A percentile compares a stretch with the other conserved stretches of the same genome.
Conservation (phyloP, 2,888 invertebrate genomes). For the Saturnia pavonia region DNA sequence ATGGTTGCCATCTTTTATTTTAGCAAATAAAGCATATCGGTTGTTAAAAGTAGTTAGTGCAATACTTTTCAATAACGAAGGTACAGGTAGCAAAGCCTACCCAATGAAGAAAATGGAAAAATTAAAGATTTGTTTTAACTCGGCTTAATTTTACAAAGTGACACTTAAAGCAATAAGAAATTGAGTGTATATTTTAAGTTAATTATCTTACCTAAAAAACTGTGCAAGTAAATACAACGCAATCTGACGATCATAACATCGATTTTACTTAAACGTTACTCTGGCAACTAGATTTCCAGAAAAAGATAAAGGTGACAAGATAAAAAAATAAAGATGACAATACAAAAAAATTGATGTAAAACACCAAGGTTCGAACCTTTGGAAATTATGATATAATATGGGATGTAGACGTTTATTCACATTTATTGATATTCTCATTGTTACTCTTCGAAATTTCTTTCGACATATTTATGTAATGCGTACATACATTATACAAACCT, state of each 20-base stretch:
- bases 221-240: not conserved
- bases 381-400: not conserved
- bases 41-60: too few relatives aligned
- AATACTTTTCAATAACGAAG: too few relatives aligned
- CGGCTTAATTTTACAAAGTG: not conserved
- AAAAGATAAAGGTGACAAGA: not conserved
- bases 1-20: too few relatives aligned
- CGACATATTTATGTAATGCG: not conserved
- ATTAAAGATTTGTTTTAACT: not conserved
- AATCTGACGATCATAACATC: not conserved
- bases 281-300: slow-evolving; percentile 5
- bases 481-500: not conserved
- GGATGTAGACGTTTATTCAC: not conserved
- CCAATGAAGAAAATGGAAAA: not conserved
- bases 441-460: not conserved
- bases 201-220: not conserved
- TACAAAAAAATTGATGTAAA: not conserved
- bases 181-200: not conserved
- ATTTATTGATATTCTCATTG: not conserved
- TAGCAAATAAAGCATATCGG: too few relatives aligned
- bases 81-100: too few relatives aligned
- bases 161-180: not conserved
- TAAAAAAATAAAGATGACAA: not conserved
- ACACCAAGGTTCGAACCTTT: not conserved
- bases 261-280: slow-evolving; percentile 1